Percentiles rank a stretch among this genome's conserved stretches.
Conservation (phyloP, 2,113 vertebrate species). For the Siphamia tubifer region DNA sequence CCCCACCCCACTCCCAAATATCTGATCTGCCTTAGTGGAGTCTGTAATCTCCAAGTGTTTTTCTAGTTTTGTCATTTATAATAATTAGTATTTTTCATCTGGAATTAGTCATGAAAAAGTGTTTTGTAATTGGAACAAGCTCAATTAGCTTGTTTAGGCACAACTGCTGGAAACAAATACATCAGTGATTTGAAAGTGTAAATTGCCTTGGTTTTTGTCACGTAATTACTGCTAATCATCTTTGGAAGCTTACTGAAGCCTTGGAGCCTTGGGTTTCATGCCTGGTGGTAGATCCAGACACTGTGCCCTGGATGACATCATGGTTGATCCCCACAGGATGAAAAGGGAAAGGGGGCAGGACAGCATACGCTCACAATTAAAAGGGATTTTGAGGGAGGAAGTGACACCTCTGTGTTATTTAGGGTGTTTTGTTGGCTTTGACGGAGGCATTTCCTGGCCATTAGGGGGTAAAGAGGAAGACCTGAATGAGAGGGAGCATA, state of each 20-base stretch:
- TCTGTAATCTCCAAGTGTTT: too few species aligned
- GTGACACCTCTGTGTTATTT: not conserved
- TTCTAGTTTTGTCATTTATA: too few species aligned
- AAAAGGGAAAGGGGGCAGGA: not conserved
- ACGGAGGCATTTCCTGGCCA: not conserved
- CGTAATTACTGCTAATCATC: not conserved
- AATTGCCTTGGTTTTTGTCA: not conserved
- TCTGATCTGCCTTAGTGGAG: too few species aligned
- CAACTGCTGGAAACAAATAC: too few species aligned
- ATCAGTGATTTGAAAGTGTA: too few species aligned
- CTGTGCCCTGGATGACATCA: slow-evolving; percentile 12
- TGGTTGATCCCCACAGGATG: not conserved
- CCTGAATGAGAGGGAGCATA: not conserved
- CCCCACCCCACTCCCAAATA: too few species aligned
- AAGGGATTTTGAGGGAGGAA: not conserved
- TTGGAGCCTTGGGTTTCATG: not conserved
- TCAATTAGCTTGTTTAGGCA: too few species aligned
- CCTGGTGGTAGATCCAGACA: not conserved
- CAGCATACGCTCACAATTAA: not conserved
- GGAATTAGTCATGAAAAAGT: too few species aligned
- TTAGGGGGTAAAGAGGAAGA: not conserved
- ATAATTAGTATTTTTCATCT: too few species aligned
- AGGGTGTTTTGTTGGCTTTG: not conserved
- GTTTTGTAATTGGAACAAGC: too few species aligned
- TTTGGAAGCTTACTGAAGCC: not conserved